Evolutionary conservation across 2,797 vertebrate genomes (phyloP).

Genomic region (Neosalanx taihuensis): DNA sequence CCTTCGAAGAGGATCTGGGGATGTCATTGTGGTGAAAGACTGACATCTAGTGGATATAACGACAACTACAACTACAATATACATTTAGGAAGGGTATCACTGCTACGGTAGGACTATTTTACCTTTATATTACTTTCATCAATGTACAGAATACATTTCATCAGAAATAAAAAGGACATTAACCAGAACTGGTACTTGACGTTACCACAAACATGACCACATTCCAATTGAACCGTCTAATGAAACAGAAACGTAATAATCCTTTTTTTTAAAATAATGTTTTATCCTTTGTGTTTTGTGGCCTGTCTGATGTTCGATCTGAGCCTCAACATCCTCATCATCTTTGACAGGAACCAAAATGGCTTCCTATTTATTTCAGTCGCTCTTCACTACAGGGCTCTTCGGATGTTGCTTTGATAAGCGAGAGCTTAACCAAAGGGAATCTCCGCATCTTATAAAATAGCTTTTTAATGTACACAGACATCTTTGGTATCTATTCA

Average conservation of each 20-base stretch:
- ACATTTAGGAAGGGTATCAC: too few species aligned
- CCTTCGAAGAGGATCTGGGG: neutral
- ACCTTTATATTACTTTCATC: constrained; percentile 58
- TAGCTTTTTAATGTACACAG: constrained; percentile 19
- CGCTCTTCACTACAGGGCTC: constrained; percentile 7
- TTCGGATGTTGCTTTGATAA: constrained; percentile 35
- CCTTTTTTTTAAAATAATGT: too few species aligned
- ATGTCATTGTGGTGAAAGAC: constrained; percentile 14
- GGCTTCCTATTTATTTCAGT: neutral
- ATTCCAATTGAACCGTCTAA: neutral
- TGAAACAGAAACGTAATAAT: neutral
- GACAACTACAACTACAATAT: constrained; percentile 21
- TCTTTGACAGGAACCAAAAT: constrained; percentile 55
- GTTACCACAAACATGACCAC: constrained; percentile 14
- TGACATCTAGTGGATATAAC: constrained; percentile 56
- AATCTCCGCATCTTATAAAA: neutral
- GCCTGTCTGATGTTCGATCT: constrained; percentile 42
- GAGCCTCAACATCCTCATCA: constrained; percentile 58
- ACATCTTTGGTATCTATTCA: constrained; percentile 58
- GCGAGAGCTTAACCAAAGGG: neutral
- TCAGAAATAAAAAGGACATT: constrained; percentile 30
- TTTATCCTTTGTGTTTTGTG: too few species aligned
- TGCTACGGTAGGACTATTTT: constrained; percentile 25
- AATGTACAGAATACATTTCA: constrained; percentile 46
- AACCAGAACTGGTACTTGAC: constrained; percentile 19